Percentiles rank a stretch among this genome's conserved stretches.
Evolutionary conservation across 2,888 invertebrate species (phyloP).

Genomic region (Rhynchonema sp.): DNA sequence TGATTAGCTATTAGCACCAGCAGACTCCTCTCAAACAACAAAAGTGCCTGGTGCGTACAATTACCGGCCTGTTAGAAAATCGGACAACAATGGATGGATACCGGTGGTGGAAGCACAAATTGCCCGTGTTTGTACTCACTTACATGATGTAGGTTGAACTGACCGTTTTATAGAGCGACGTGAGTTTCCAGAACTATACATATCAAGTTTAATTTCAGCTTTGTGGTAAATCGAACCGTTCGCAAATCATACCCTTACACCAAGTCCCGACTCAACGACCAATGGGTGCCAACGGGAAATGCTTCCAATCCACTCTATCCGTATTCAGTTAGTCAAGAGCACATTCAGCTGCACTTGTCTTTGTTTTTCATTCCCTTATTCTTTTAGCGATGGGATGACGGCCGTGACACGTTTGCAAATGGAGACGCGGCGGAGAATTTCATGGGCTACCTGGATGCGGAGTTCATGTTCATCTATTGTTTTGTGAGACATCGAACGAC

Average conservation of each 20-base stretch:
- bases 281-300: background rate
- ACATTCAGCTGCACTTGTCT: background rate
- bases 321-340: background rate
- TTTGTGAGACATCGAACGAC: background rate
- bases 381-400: background rate
- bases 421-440: background rate
- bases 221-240: background rate
- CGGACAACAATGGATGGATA: too few species aligned
- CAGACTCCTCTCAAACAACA: too few species aligned
- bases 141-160: background rate
- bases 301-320: background rate
- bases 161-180: background rate
- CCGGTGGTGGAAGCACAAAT: background rate
- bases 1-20: too few species aligned
- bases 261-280: background rate
- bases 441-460: background rate
- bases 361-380: background rate
- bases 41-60: too few species aligned
- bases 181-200: too few species aligned
- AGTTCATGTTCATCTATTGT: background rate
- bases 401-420: background rate
- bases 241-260: background rate
- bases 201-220: background rate
- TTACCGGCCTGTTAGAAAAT: too few species aligned
- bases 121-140: background rate